Conservation (phyloP, 2,797 vertebrate genomes). For the Mus spretus region DNA sequence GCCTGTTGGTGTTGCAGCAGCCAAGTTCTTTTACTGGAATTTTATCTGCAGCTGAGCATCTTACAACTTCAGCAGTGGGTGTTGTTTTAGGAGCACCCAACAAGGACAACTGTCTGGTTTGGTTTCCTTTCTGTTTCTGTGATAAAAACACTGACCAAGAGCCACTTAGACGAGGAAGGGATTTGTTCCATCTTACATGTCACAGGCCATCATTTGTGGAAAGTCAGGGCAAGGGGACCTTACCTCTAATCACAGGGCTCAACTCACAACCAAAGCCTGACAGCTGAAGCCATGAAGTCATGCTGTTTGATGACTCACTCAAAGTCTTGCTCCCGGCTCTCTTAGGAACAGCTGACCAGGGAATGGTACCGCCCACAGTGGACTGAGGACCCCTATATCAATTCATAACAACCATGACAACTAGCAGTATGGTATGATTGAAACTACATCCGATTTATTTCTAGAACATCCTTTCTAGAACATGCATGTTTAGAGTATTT, state of each 20-base stretch:
- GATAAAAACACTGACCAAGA: not conserved
- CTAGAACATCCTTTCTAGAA: not conserved
- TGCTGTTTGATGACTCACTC: not conserved
- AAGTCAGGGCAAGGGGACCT: not conserved
- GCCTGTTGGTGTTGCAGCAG: no score
- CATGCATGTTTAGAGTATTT: not conserved
- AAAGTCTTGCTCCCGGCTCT: not conserved
- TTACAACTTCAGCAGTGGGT: not conserved
- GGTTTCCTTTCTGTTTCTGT: not conserved
- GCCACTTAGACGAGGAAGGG: not conserved
- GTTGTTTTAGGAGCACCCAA: not conserved
- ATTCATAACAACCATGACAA: not conserved
- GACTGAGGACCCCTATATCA: not conserved
- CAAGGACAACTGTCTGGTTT: not conserved
- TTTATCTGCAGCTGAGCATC: not conserved
- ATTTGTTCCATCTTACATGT: not conserved
- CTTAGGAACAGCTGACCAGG: not conserved
- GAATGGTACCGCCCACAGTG: not conserved
- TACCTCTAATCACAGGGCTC: not conserved
- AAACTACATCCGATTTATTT: not conserved
- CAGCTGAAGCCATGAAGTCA: not conserved
- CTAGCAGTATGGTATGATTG: not conserved
- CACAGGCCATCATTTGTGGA: not conserved
- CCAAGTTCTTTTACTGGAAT: not conserved
- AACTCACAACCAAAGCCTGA: not conserved